phyloP scores from a whole-genome alignment of 2,113 vertebrate genomes.

The Thalassarche chlororhynchos region DNA sequence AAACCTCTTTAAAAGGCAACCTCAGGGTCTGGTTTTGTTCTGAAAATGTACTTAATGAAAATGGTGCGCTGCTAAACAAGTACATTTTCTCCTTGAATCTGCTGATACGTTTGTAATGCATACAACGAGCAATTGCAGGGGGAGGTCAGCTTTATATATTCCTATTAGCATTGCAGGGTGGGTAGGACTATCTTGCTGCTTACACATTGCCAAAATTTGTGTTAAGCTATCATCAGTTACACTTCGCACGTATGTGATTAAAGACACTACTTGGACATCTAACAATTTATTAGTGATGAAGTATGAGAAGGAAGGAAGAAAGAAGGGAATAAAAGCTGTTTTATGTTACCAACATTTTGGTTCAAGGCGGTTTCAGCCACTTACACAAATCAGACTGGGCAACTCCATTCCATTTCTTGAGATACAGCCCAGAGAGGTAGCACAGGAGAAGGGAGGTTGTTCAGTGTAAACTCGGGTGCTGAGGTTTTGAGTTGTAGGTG shows the following conservation, averaged over 20 bases:
- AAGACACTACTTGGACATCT: not conserved
- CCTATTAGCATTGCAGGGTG: not conserved
- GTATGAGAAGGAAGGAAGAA: not conserved
- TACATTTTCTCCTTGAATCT: not conserved
- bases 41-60: not conserved
- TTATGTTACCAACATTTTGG: not conserved
- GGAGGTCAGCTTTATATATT: not conserved
- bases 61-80: not conserved
- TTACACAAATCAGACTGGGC: not conserved
- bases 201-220: not conserved
- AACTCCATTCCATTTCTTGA: not conserved
- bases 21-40: not conserved
- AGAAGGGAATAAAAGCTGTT: not conserved
- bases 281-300: not conserved
- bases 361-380: not conserved
- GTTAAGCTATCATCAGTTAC: not conserved
- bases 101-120: not conserved
- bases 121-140: not conserved
- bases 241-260: not conserved
- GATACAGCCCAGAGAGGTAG: not conserved
- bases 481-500: not conserved
- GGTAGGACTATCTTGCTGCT: not conserved
- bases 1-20: not conserved
- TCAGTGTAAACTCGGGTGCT: not conserved
- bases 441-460: not conserved